These are phyloP conservation scores for Peucedramus taeniatus DNA, from an alignment of 2,113 vertebrate species.

Conservation along the genomic window DNA sequence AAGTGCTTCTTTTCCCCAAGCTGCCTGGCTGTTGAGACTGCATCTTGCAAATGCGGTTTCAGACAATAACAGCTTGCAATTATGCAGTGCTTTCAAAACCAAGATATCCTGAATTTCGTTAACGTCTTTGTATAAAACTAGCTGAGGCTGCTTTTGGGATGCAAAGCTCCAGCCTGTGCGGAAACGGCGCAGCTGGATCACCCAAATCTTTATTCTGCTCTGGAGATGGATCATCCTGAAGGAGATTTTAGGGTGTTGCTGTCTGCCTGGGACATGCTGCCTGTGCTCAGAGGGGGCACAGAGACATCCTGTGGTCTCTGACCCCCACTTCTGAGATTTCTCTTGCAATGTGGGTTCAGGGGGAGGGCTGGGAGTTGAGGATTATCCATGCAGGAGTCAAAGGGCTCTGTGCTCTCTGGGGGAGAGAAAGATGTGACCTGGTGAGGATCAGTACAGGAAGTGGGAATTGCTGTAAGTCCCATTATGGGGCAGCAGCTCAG, in stretches of 20 bases:
- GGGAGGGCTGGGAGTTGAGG: background rate
- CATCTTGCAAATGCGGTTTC: conserved; percentile 53
- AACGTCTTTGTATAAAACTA: conserved; percentile 53
- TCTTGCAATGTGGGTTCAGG: background rate
- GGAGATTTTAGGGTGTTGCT: background rate
- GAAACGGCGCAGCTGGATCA: conserved; percentile 26
- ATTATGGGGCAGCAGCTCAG: background rate
- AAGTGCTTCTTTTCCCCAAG: conserved; percentile 26
- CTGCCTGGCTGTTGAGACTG: conserved; percentile 44
- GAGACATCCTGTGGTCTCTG: background rate
- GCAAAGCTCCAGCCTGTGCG: conserved; percentile 4
- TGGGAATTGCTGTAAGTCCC: background rate
- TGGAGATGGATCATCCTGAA: background rate
- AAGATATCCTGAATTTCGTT: conserved; percentile 64
- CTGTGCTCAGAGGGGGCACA: background rate
- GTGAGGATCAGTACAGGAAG: background rate
- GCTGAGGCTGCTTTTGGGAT: conserved; percentile 56
- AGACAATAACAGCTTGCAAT: conserved; percentile 68
- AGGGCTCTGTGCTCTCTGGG: background rate
- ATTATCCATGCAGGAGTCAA: background rate
- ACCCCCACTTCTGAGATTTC: background rate
- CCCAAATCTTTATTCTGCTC: background rate
- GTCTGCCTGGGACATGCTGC: background rate
- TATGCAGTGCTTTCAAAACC: conserved; percentile 61
- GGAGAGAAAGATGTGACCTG: background rate